These are phyloP conservation scores for Gasterosteus aculeatus DNA, from an alignment of 2,113 vertebrate genomes.

Conservation along the genomic window DNA sequence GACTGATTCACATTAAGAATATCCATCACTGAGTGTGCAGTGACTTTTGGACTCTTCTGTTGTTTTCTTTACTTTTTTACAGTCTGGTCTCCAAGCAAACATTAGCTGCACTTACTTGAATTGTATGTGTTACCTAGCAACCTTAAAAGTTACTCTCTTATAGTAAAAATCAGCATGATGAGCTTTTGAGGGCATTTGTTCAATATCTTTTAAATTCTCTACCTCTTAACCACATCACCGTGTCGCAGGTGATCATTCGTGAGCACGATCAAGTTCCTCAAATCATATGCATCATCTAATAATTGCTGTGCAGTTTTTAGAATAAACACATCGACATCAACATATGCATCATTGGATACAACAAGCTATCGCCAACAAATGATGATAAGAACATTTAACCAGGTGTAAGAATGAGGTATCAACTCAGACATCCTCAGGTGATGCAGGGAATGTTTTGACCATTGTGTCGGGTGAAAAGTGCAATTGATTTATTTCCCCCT, in stretches of 20 bases:
- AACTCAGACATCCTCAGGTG: no score
- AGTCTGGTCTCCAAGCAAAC: slow-evolving; percentile 24
- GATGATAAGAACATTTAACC: no score
- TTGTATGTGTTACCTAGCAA: slow-evolving; percentile 57
- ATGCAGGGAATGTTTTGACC: no score
- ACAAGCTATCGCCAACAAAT: not conserved
- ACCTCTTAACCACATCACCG: not conserved
- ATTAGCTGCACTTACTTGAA: slow-evolving; percentile 9
- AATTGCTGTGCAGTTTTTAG: not conserved
- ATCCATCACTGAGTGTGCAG: not conserved
- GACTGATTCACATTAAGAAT: slow-evolving; percentile 1
- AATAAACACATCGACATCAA: not conserved
- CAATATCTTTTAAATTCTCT: slow-evolving; percentile 35
- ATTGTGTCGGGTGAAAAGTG: not conserved
- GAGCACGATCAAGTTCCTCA: not conserved
- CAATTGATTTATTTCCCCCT: not conserved
- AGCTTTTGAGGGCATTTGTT: slow-evolving; percentile 29
- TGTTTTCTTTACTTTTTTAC: slow-evolving; percentile 10
- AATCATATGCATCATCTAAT: not conserved
- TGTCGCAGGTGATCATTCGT: slow-evolving; percentile 22
- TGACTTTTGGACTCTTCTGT: slow-evolving; percentile 6
- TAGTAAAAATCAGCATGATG: slow-evolving; percentile 20
- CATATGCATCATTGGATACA: not conserved
- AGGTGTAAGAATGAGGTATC: no score
- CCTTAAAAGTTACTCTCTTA: slow-evolving; percentile 1